Base-by-base conservation (phyloP, 2,797 vertebrate genomes). In the Nannoperca australis region DNA sequence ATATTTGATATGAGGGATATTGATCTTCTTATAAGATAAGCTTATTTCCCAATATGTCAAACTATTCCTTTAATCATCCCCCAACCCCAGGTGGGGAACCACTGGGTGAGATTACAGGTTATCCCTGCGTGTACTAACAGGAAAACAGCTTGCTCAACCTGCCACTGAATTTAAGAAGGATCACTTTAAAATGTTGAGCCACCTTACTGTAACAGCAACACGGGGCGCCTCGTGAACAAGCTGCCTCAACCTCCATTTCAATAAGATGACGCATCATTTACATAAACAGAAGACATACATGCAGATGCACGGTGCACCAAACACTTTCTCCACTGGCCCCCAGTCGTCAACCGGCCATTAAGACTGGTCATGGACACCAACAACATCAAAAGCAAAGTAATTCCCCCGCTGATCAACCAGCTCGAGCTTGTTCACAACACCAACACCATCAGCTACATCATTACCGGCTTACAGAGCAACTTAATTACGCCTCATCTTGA, bases 401-500 rank as follows among this genome's bases (percentile, higher is more conserved):
- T 68, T 78, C 67, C 77, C 13, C 63, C 3, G 18, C 70, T 63
- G 67, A 87, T 82, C 80, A 81, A 86, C 67, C 69, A 60, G 70
- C 79, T 84, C 5, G 14, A 79, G 83, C 80, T 75, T 89, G 81
- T 79, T 86, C 63, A 38, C 45, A 15, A 76, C 53, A 73, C 70
- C 79, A 50, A 45, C 56, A 59, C 54, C 69, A 65, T 73, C 61
- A 65, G 69, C 78, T 55, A 1, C 82, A 79, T 90, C 84, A 82
- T 88, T 89, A 83, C 45, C 65, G 64, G 82, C 90, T 89, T 81
- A 84, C 27, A 62, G 50, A 45, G 60, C 67, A 70, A 88, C 80
- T 88, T 81, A 81, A 78, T 87, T 79, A 87, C 53, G 73, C 74
- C 70, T 88, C 79, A 62, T 61, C 65, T 38, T 83, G 83, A 93